Evolutionary conservation across 1,140 invertebrate species (phyloP).

Genomic region (Zaprionus africanus): DNA sequence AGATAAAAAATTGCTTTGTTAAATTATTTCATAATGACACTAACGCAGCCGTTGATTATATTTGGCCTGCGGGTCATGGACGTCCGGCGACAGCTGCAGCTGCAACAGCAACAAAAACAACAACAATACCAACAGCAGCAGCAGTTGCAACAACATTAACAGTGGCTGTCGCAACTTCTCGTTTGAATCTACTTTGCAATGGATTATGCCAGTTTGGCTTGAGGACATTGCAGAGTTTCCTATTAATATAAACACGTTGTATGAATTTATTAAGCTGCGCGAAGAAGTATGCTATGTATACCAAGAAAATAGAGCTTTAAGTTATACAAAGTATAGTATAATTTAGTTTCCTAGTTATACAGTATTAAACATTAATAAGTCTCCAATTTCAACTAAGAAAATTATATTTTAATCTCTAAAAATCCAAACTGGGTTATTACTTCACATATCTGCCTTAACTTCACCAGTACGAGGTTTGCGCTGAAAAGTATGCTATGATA

Average conservation of each 20-base stretch:
- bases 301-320: background rate
- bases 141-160: background rate
- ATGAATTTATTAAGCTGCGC: background rate
- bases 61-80: slow-evolving; percentile 75
- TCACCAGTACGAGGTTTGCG: no score
- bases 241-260: slow-evolving; percentile 20
- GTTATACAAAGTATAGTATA: background rate
- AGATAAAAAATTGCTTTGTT: slow-evolving; percentile 81
- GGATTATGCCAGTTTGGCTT: slow-evolving; percentile 57
- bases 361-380: background rate
- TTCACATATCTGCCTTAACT: no score
- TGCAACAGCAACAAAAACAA: slow-evolving; percentile 38
- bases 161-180: slow-evolving; percentile 25
- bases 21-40: slow-evolving; percentile 82
- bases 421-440: no score
- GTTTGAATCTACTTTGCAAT: slow-evolving; percentile 58
- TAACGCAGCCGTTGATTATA: slow-evolving; percentile 77
- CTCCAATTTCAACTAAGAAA: background rate
- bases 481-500: no score
- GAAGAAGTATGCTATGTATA: slow-evolving; percentile 1
- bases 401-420: no score
- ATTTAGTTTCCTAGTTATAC: background rate
- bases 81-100: slow-evolving; percentile 54
- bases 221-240: slow-evolving; percentile 2
- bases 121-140: no score